Evolutionary conservation across 2,113 vertebrate genomes (phyloP).

Genomic region (Spermophilus dauricus): DNA sequence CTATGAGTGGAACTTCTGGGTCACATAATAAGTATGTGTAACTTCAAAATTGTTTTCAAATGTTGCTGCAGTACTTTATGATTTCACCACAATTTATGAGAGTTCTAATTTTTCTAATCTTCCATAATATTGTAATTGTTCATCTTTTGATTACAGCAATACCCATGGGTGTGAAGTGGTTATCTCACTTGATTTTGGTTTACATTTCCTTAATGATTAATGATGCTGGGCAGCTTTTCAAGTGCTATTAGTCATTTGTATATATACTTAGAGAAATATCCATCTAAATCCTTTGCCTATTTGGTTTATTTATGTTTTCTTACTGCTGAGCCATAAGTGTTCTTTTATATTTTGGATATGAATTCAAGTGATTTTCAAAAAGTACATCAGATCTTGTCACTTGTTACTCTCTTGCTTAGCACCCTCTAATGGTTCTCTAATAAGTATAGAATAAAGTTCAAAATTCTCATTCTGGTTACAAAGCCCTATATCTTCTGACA

Average conservation of each 20-base stretch:
- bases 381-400: slow-evolving; percentile 22
- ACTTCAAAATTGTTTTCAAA: slow-evolving; percentile 56
- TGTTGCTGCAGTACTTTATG: background rate
- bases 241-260: background rate
- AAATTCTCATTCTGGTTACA: slow-evolving; percentile 35
- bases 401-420: background rate
- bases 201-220: slow-evolving; percentile 40
- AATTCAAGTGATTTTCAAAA: slow-evolving; percentile 10
- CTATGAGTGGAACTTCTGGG: background rate
- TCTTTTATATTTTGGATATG: slow-evolving; percentile 51
- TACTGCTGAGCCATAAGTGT: background rate
- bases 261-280: slow-evolving; percentile 22
- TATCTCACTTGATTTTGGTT: background rate
- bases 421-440: background rate
- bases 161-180: background rate
- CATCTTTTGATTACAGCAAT: background rate
- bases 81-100: background rate
- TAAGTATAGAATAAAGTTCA: slow-evolving; percentile 24
- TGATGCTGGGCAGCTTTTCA: slow-evolving; percentile 21
- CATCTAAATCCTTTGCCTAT: slow-evolving; percentile 21
- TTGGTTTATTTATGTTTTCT: slow-evolving; percentile 49
- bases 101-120: background rate
- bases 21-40: background rate
- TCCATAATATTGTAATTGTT: background rate
- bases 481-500: background rate